Evolutionary conservation across 1,140 invertebrate genomes (phyloP), one percentile per base, ranked within the genome.

Genomic region (Acyrthosiphon pisum): DNA sequence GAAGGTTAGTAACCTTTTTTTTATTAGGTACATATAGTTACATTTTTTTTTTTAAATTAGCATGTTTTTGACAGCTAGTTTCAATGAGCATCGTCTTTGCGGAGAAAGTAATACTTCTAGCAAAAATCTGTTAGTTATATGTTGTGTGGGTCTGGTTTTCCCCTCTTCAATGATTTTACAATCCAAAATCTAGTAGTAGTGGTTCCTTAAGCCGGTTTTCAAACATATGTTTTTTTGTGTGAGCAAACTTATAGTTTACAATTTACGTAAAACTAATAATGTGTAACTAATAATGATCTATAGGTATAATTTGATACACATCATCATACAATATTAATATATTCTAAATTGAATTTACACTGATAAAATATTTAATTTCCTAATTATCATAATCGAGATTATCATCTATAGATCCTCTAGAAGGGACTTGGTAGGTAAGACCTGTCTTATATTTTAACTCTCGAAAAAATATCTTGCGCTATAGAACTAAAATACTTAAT

Each of bases 21-120:
- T 46, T 86, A 26, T 35, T 37, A 26, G 35, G 8, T 56, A 89
- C 35, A 23, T 23, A 23, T 23, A 23, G 35, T 56, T 89, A 56
- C 84, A 83, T 92, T 48, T 50, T 46, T 53, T 44, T 53, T 46
- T 53, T 44, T 53, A 84, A 93, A 93, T 93, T 86, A 93, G 91
- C 76, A 93, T 93, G 81, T 93, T 84, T 93, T 93, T 93, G 91
- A 86, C 91, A 84, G 91, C 30, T 93, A 83, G 56, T 93, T 83
- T 83, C 81, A 41, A 41, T 86, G 91, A 83, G 30, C 46, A 84
- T 86, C 81, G 76, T 86, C 46, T 93, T 84, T 53, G 91, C 91
- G 26, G 91, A 93, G 91, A 93, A 93, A 93, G 91, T 93, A 93
- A 93, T 93, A 86, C 35, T 93, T 86, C 44, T 84, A 86, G 81